Evolutionary conservation across 2,113 vertebrate genomes (phyloP).

Genomic region (Mesocricetus auratus): DNA sequence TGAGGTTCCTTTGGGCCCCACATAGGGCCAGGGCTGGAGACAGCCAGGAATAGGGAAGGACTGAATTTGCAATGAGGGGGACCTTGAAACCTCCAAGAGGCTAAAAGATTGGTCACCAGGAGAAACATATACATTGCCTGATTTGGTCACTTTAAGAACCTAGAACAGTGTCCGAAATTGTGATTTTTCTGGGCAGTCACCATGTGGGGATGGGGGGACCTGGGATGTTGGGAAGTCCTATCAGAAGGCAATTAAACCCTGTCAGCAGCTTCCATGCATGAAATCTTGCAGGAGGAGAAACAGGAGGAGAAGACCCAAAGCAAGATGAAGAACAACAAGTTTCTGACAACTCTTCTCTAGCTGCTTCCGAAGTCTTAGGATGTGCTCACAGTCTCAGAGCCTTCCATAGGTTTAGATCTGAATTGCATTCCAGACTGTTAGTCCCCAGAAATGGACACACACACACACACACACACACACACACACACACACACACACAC

Average conservation of each 20-base stretch:
- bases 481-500: background rate
- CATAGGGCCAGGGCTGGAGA: background rate
- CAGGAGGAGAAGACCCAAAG: background rate
- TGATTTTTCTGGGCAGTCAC: background rate
- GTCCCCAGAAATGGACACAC: background rate
- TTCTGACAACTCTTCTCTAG: background rate
- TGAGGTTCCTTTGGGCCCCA: background rate
- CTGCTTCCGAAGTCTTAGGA: background rate
- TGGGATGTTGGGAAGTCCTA: background rate
- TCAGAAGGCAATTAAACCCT: conserved; percentile 27
- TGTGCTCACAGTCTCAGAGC: background rate
- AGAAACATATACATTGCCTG: background rate
- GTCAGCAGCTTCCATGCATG: background rate
- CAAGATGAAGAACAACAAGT: background rate
- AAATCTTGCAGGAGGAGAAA: background rate
- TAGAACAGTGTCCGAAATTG: background rate
- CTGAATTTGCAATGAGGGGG: background rate
- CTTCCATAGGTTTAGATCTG: background rate
- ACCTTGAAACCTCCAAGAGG: background rate
- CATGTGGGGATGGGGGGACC: background rate
- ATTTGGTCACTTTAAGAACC: background rate
- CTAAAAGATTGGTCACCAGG: background rate
- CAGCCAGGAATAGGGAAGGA: background rate
- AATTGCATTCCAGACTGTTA: background rate
- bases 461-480: background rate